A percentile compares a stretch with the other conserved stretches of the same genome.
Conservation (phyloP, 2,797 vertebrate species). For the Lagocephalus sceleratus region DNA sequence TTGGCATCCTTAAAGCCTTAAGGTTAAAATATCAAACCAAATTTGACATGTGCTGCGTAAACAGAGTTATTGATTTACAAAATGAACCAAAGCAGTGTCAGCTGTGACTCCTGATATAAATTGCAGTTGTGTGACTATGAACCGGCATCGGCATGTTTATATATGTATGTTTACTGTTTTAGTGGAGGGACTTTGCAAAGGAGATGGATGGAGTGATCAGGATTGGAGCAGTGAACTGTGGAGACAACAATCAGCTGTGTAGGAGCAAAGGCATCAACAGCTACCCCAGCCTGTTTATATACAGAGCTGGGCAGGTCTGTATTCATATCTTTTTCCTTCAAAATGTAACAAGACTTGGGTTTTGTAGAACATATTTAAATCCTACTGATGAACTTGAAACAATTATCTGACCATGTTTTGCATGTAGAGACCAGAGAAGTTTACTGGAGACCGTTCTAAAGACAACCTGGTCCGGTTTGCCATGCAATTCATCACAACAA, state of each 20-base stretch:
- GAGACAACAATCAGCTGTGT: slow-evolving; percentile 91
- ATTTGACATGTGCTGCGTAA: too few relatives aligned
- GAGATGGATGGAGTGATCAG: slow-evolving; percentile 94
- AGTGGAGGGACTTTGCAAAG: slow-evolving; percentile 98
- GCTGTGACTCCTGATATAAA: neutral
- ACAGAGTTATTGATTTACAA: too few relatives aligned
- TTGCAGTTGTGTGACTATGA: neutral
- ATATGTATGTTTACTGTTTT: slow-evolving; percentile 4
- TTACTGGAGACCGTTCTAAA: slow-evolving; percentile 84
- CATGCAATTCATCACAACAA: slow-evolving; percentile 88
- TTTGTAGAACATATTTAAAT: too few relatives aligned
- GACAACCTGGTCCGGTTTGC: slow-evolving; percentile 84
- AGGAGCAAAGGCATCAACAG: slow-evolving; percentile 90
- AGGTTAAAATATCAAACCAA: too few relatives aligned
- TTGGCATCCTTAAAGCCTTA: neutral
- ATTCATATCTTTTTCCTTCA: neutral
- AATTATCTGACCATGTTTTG: neutral
- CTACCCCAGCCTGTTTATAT: slow-evolving; percentile 92
- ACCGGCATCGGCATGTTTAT: neutral
- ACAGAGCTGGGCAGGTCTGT: slow-evolving; percentile 84
- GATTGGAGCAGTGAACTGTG: slow-evolving; percentile 96
- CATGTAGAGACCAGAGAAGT: slow-evolving; percentile 87
- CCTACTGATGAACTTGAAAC: too few relatives aligned
- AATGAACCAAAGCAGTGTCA: neutral
- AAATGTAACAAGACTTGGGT: too few relatives aligned